A percentile compares a stretch with the other conserved stretches of the same genome.
phyloP scores from a whole-genome alignment of 1,140 invertebrate species.

The Heterodera carotae region DNA sequence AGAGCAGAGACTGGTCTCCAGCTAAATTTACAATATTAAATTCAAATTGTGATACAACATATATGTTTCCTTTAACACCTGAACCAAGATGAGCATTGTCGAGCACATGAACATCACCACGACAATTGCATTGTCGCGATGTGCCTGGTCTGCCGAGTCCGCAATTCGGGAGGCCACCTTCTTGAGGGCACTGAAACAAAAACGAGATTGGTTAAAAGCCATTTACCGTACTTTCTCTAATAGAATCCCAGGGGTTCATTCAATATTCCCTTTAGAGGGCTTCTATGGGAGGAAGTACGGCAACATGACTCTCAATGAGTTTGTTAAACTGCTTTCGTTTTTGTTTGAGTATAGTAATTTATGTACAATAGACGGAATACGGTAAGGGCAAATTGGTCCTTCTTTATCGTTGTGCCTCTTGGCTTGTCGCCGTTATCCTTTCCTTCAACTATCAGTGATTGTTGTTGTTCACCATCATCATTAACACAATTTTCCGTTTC shows the following conservation, averaged over 20 bases:
- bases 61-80: slow-evolving; percentile 22
- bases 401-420: not conserved
- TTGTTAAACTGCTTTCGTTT: too few species aligned
- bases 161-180: slow-evolving; percentile 43
- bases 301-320: too few species aligned
- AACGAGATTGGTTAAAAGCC: not conserved
- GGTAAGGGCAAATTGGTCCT: slow-evolving; percentile 21
- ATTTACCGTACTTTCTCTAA: not conserved
- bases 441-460: not conserved
- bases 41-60: not conserved
- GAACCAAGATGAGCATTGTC: slow-evolving; percentile 42
- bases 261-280: too few species aligned
- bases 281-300: too few species aligned
- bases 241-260: too few species aligned
- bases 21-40: slow-evolving; percentile 38
- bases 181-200: slow-evolving; percentile 51
- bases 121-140: slow-evolving; percentile 38
- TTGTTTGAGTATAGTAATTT: too few species aligned
- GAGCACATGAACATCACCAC: slow-evolving; percentile 43
- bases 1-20: slow-evolving; percentile 53
- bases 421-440: not conserved
- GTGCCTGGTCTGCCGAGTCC: slow-evolving; percentile 19
- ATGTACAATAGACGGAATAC: slow-evolving; percentile 27
- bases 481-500: not conserved
- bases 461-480: not conserved